Conservation (phyloP, 2,797 vertebrate genomes). For the Sebastes alutus region DNA sequence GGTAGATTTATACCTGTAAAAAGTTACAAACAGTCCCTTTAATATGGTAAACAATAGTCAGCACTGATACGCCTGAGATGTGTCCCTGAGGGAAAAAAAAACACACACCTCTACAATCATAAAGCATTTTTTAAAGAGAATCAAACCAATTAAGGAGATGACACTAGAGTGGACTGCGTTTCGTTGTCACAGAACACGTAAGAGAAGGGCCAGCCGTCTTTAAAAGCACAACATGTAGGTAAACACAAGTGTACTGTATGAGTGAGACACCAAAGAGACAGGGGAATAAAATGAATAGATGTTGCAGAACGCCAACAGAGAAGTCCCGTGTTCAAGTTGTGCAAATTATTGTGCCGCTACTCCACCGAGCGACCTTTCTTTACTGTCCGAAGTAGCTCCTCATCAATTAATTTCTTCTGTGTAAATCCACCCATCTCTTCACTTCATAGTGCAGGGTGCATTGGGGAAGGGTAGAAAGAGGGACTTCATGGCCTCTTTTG, state of each 20-base stretch:
- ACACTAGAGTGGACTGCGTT: neutral
- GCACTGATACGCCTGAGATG: constrained; percentile 17
- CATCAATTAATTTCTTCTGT: neutral
- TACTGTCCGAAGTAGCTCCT: neutral
- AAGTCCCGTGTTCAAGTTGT: neutral
- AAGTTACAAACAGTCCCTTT: too few species aligned
- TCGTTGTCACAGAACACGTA: constrained; percentile 26
- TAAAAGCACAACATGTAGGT: constrained; percentile 11
- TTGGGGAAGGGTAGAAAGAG: neutral
- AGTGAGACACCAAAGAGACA: neutral
- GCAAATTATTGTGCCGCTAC: neutral
- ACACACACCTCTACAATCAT: constrained; percentile 38
- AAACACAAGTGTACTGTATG: neutral
- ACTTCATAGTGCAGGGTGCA: constrained; percentile 42
- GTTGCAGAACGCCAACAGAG: neutral
- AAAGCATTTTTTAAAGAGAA: neutral
- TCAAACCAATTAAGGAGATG: neutral
- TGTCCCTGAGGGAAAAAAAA: constrained; percentile 21
- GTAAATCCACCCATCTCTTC: neutral
- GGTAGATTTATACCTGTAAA: too few species aligned
- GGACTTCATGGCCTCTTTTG: constrained; percentile 45
- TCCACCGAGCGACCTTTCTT: neutral
- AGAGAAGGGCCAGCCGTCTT: constrained; percentile 38
- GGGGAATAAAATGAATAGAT: neutral
- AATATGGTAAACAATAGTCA: constrained; percentile 17